Evolutionary conservation across 2,888 invertebrate species (phyloP), one percentile per base, ranked within the genome.

Genomic region (Taenaris catops): DNA sequence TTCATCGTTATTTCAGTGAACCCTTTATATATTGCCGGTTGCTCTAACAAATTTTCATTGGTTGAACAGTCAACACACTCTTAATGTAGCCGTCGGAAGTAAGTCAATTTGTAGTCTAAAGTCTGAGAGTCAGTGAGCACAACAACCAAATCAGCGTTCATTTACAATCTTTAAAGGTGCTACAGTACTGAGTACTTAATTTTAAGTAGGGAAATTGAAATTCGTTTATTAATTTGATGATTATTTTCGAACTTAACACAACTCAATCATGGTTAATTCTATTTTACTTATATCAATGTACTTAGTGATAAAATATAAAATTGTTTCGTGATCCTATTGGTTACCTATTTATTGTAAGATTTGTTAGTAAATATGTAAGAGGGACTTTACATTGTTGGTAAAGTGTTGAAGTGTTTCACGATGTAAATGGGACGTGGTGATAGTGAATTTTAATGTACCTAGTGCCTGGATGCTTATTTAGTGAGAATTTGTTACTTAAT

Each of bases 141-240:
- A 1, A 12, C 4, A 10, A 19, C 28, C 19, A 28, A 28, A 7
- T 28, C 8, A 28, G 18, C 28, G 4, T 28, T 19, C 20, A 20
- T 28, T 28, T 28, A 10, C 1, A 28, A 28, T 9, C 16, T 25
- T 31, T 4, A 23, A 41, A 50, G 68, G 73, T 72, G 72, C 73
- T 59, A 56, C 7, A 2, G 41, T 51, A 48, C 49, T 51, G 43
- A 55, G 69, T 71, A 71, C 69, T 64, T 58, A 65, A 63, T 51
- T 49, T 50, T 66, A 58, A 59, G 55, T 40, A 56, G 56, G 48
- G 48, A 53, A 50, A 46, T 34, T 38, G 7, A 34, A 29, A 21
- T n/a, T 26, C 7, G 11, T 32, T 26, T 16, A 25, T 38, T 38
- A 19, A 16, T 42, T 36, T 37, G 27, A 20, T 36, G 27, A 25